phyloP scores from a whole-genome alignment of 37 sponge, comb jelly and placozoan species.

The Cliona cf. orientalis region DNA sequence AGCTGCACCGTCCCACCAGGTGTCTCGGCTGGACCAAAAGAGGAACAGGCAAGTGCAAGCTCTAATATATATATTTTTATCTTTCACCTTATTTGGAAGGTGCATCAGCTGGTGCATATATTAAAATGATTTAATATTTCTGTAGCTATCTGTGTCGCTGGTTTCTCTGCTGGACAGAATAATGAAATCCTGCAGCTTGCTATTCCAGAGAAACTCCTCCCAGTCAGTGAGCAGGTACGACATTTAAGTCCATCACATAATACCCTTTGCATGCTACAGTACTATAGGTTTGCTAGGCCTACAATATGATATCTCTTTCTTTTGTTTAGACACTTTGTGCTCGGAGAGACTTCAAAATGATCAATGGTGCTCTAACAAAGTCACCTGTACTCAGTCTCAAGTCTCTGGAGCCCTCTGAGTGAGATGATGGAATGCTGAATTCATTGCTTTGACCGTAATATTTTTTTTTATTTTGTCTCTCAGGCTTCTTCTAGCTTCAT shows the following conservation, averaged over 20 bases:
- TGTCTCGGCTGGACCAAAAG: constrained; percentile 46
- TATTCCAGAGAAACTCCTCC: constrained; percentile 51
- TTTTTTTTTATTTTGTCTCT: too few species aligned
- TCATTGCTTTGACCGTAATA: too few species aligned
- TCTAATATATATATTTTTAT: too few species aligned
- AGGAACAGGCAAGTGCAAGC: constrained; percentile 31
- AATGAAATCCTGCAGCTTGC: constrained; percentile 45
- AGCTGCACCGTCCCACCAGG: constrained; percentile 43
- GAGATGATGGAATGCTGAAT: too few species aligned
- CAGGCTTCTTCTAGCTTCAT: too few species aligned
- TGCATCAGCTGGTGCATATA: not conserved
- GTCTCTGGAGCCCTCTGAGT: constrained; percentile 14
- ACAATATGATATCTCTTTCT: not conserved
- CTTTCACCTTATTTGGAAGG: too few species aligned
- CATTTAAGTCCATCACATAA: too few species aligned
- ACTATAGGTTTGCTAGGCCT: not conserved
- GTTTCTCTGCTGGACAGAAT: constrained; percentile 7
- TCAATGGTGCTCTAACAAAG: constrained; percentile 35
- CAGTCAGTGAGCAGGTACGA: constrained; percentile 24
- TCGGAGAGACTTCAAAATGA: constrained; percentile 56
- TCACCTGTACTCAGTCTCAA: constrained; percentile 21
- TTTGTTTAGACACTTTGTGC: constrained; percentile 50
- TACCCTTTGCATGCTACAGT: not conserved
- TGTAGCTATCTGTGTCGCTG: constrained; percentile 45
- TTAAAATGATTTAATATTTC: not conserved